These are phyloP conservation scores for Hydrotaea cyrtoneurina DNA, from an alignment of 2,888 invertebrate genomes.

Conservation along the genomic window DNA sequence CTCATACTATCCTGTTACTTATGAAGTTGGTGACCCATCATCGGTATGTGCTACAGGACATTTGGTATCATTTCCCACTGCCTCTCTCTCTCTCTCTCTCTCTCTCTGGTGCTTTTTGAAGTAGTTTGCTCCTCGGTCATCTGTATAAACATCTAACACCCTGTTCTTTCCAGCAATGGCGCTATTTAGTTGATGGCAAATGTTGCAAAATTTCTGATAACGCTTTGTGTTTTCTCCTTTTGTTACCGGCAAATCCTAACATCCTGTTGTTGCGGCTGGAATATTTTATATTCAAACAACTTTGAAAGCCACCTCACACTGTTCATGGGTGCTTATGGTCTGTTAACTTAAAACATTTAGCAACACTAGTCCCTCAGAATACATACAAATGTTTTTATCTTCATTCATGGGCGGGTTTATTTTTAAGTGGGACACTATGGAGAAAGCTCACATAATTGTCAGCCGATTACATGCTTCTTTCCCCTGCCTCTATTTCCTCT, in stretches of 20 bases:
- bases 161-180: constrained; percentile 9
- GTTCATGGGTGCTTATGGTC: neutral
- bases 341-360: too few species aligned
- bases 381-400: too few species aligned
- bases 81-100: neutral
- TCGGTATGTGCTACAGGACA: neutral
- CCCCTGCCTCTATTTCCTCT: neutral
- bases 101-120: neutral
- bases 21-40: neutral
- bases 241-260: neutral
- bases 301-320: neutral
- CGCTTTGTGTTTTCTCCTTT: neutral
- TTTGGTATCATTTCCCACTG: neutral
- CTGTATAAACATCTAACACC: neutral
- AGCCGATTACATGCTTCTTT: too few species aligned
- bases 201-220: neutral
- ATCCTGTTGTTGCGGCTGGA: neutral
- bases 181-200: neutral
- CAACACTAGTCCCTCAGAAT: neutral
- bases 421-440: neutral
- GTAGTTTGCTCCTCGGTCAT: too few species aligned
- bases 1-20: neutral
- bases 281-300: neutral
- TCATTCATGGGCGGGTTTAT: neutral
- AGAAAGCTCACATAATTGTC: neutral